A percentile compares a stretch with the other conserved stretches of the same genome.
Evolutionary conservation across 1,140 invertebrate genomes (phyloP).

Genomic region (Stenopsyche tienmushanensis): DNA sequence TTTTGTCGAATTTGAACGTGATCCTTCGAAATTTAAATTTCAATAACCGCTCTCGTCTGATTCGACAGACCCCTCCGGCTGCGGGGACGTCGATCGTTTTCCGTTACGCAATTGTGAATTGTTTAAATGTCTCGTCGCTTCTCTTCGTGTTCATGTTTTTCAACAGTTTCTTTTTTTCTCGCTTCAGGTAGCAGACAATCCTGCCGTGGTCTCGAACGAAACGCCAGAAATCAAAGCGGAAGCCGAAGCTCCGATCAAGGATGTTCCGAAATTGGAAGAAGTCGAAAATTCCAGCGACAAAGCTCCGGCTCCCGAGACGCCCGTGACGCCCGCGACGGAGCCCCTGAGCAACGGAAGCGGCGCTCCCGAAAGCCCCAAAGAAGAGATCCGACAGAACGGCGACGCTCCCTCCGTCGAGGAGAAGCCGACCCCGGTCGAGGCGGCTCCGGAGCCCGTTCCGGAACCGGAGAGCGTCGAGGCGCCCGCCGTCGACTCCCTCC

Average conservation of each 20-base stretch:
- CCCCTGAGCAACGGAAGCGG: constrained; percentile 54
- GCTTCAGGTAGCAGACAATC: constrained; percentile 33
- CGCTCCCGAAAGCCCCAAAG: constrained; percentile 52
- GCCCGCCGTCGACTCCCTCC: constrained; percentile 44
- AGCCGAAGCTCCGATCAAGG: constrained; percentile 38
- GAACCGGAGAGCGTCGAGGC: background rate
- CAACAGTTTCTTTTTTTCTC: background rate
- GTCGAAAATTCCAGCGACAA: constrained; percentile 47
- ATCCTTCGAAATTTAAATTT: too few species aligned
- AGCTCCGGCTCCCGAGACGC: constrained; percentile 52
- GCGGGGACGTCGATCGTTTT: background rate
- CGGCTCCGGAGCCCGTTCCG: background rate
- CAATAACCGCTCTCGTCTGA: too few species aligned
- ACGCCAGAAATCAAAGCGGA: constrained; percentile 43
- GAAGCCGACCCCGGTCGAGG: background rate
- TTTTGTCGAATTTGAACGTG: too few species aligned
- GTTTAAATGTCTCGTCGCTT: background rate
- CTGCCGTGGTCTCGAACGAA: constrained; percentile 43
- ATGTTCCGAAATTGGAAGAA: constrained; percentile 42
- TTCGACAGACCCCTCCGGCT: too few species aligned
- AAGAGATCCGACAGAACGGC: constrained; percentile 39
- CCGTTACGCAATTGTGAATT: background rate
- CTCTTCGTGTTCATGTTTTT: background rate
- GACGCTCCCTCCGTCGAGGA: constrained; percentile 30
- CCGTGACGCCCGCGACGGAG: constrained; percentile 55